Percentiles rank a stretch among this genome's conserved stretches.
Evolutionary conservation across 2,888 invertebrate species (phyloP).

Genomic region (Philereme vetulata): DNA sequence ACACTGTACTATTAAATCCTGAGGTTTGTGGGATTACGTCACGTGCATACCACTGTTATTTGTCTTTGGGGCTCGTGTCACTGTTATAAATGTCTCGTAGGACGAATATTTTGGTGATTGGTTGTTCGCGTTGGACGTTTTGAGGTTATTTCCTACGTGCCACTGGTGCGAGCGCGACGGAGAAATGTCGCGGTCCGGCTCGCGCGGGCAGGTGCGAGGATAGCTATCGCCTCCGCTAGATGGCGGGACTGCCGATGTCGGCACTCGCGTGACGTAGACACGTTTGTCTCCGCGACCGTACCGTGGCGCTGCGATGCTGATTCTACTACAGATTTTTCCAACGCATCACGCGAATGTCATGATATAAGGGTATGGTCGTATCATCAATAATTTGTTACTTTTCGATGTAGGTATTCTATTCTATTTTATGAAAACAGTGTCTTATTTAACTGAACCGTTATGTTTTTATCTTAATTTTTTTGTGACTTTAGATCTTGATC

Average conservation of each 20-base stretch:
- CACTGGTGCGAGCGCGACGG: conserved; percentile 79
- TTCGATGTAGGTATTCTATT: no score
- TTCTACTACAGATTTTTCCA: conserved; percentile 81
- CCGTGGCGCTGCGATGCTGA: conserved; percentile 77
- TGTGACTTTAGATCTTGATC: no score
- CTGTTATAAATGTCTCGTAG: conserved; percentile 60
- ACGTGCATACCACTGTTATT: conserved; percentile 56
- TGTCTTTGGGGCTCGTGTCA: conserved; percentile 57
- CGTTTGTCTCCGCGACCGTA: conserved; percentile 77
- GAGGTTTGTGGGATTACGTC: conserved; percentile 51
- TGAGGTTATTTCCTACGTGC: conserved; percentile 82
- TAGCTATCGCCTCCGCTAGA: conserved; percentile 58
- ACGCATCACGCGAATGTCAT: conserved; percentile 73
- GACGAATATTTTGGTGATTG: conserved; percentile 70
- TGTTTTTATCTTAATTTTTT: no score
- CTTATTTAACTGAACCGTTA: no score
- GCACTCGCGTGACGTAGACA: conserved; percentile 64
- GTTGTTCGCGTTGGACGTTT: conserved; percentile 68
- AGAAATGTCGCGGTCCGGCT: conserved; percentile 63
- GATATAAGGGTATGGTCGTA: conserved; percentile 66
- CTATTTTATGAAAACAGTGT: no score
- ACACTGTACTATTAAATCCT: conserved; percentile 59
- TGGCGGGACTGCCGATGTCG: conserved; percentile 53
- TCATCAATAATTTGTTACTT: no score
- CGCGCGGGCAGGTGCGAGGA: conserved; percentile 66